phyloP scores from a whole-genome alignment of 2,888 invertebrate species.

The Hedya salicella region DNA sequence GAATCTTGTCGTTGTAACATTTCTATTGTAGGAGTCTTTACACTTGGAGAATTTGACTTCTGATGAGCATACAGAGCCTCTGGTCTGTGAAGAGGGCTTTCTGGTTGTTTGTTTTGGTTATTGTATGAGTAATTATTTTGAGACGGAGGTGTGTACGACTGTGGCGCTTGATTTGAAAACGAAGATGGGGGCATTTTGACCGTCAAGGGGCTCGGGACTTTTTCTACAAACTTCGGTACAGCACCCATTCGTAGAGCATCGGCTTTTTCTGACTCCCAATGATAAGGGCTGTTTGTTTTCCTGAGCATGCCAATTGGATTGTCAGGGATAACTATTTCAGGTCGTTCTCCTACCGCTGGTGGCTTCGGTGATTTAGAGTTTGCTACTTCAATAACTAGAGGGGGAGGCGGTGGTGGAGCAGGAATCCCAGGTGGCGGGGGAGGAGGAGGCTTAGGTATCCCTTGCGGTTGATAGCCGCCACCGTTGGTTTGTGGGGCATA shows the following conservation, averaged over 20 bases:
- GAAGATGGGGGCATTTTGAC: conserved; percentile 75
- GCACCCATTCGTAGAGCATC: conserved; percentile 81
- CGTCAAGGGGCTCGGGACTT: conserved; percentile 78
- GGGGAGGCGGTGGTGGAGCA: conserved; percentile 86
- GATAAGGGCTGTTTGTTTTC: conserved; percentile 88
- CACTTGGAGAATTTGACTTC: conserved; percentile 66
- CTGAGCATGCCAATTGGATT: conserved; percentile 89
- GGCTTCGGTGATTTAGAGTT: conserved; percentile 82
- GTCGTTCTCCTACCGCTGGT: conserved; percentile 85
- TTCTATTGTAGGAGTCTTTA: conserved; percentile 73
- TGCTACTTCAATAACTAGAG: conserved; percentile 83
- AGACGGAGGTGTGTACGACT: conserved; percentile 67
- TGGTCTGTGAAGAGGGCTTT: conserved; percentile 79
- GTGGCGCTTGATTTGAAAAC: conserved; percentile 75
- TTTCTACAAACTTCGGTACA: conserved; percentile 77
- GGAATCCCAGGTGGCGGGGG: conserved; percentile 77
- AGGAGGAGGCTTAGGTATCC: conserved; percentile 71
- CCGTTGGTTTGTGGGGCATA: conserved; percentile 47
- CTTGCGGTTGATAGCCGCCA: conserved; percentile 67
- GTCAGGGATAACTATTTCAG: conserved; percentile 90
- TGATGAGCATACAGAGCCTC: conserved; percentile 79
- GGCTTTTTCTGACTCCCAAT: conserved; percentile 86
- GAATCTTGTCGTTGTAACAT: conserved; percentile 78
- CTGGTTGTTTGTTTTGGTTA: conserved; percentile 69
- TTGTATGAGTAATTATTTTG: conserved; percentile 62